These are phyloP conservation scores for Perizoma affinitatum DNA, from an alignment of 2,888 invertebrate genomes.

Conservation along the genomic window DNA sequence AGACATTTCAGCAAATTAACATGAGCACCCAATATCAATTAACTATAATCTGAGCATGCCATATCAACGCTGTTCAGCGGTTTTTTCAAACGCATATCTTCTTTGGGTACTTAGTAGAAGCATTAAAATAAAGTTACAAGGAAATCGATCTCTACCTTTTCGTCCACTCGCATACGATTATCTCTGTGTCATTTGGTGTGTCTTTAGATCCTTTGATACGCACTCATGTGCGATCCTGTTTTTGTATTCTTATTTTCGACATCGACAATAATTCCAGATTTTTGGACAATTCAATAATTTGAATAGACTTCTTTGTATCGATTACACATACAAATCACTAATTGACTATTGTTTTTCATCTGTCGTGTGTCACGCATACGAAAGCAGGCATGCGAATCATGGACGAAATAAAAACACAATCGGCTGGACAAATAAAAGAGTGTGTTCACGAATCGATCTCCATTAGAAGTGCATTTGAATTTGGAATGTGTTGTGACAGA, in stretches of 20 bases:
- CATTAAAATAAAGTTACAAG: too few species aligned
- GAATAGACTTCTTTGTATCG: conserved; percentile 29
- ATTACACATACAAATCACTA: conserved; percentile 35
- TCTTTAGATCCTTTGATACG: too few species aligned
- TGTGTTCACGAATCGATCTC: conserved; percentile 25
- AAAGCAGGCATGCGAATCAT: conserved; percentile 31
- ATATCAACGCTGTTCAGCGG: too few species aligned
- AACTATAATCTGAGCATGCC: too few species aligned
- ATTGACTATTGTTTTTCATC: conserved; percentile 35
- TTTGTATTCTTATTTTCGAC: background rate
- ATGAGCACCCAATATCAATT: too few species aligned
- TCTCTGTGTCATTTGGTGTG: too few species aligned
- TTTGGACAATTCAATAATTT: conserved; percentile 2
- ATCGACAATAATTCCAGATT: conserved; percentile 11
- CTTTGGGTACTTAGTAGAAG: too few species aligned
- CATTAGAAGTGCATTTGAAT: conserved; percentile 22
- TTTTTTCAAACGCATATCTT: too few species aligned
- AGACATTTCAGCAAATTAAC: too few species aligned
- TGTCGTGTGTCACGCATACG: conserved; percentile 41
- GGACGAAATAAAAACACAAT: conserved; percentile 31
- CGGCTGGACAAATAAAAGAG: conserved; percentile 23
- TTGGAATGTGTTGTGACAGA: conserved; percentile 20
- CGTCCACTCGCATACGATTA: too few species aligned
- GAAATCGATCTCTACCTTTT: too few species aligned
- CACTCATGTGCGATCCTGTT: too few species aligned